These are phyloP conservation scores for Lethenteron camtschaticum DNA, from an alignment of 2,113 vertebrate species.

Conservation along the genomic window DNA sequence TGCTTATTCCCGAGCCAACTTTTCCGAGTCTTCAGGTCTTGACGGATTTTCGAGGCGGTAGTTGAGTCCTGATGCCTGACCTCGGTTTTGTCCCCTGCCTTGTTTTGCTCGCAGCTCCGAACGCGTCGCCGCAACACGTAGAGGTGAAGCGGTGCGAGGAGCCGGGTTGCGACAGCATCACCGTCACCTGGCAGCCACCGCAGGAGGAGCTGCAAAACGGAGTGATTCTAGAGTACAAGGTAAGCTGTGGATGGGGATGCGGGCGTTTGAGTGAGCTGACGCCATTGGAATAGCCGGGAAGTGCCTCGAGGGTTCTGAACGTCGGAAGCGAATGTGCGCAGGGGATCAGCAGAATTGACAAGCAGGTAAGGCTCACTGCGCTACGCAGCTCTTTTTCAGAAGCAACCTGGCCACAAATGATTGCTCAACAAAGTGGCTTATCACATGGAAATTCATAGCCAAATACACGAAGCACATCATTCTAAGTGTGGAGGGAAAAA, in stretches of 20 bases:
- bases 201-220: conserved; percentile 77
- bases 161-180: conserved; percentile 60
- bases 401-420: conserved; percentile 14
- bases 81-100: background rate
- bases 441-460: no score
- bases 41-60: no score
- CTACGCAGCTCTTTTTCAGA: conserved; percentile 22
- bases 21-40: no score
- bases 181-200: conserved; percentile 75
- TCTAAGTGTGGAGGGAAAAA: no score
- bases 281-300: no score
- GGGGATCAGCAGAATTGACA: conserved; percentile 11
- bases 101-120: conserved; percentile 36
- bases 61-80: no score
- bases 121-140: conserved; percentile 70
- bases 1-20: no score
- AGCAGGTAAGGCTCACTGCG: conserved; percentile 15
- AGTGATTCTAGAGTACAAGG: conserved; percentile 90
- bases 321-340: conserved; percentile 15
- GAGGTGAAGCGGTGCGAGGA: conserved; percentile 68
- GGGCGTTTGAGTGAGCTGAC: no score
- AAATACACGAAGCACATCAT: no score
- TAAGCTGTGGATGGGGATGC: conserved; percentile 18
- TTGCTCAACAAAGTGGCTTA: no score
- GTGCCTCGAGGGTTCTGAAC: background rate